Conservation (phyloP, 2,797 vertebrate species). For the Lepilemur septentrionalis region DNA sequence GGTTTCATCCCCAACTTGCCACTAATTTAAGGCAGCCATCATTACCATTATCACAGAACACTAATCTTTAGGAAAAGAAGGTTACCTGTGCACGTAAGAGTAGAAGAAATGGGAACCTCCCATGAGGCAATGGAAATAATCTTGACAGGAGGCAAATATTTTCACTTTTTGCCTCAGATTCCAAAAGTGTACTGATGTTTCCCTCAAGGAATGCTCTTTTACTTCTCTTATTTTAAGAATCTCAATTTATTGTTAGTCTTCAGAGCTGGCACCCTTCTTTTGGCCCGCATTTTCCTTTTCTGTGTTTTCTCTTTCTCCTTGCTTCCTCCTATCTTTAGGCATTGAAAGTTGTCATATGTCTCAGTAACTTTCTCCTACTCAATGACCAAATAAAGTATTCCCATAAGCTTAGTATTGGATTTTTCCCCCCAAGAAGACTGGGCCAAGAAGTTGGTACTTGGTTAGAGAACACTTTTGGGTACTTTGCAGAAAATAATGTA, state of each 20-base stretch:
- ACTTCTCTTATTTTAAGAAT: slow-evolving; percentile 22
- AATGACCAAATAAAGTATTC: slow-evolving; percentile 17
- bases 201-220: background rate
- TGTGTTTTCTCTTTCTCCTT: background rate
- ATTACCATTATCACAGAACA: background rate
- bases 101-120: background rate
- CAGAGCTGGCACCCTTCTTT: background rate
- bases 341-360: background rate
- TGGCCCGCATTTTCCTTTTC: background rate
- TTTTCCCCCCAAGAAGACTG: background rate
- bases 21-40: background rate
- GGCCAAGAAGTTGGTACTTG: background rate
- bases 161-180: slow-evolving; percentile 35
- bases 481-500: background rate
- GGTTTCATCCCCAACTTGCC: slow-evolving; percentile 15
- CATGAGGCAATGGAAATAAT: background rate
- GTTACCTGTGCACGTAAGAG: background rate
- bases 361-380: background rate
- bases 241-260: background rate
- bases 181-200: background rate
- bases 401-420: background rate
- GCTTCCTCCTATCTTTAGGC: background rate
- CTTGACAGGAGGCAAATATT: background rate
- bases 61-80: background rate
- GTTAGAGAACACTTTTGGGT: slow-evolving; percentile 19